Conservation (phyloP, 64 coral and sea anemone genomes). For the Porites australiensis region DNA sequence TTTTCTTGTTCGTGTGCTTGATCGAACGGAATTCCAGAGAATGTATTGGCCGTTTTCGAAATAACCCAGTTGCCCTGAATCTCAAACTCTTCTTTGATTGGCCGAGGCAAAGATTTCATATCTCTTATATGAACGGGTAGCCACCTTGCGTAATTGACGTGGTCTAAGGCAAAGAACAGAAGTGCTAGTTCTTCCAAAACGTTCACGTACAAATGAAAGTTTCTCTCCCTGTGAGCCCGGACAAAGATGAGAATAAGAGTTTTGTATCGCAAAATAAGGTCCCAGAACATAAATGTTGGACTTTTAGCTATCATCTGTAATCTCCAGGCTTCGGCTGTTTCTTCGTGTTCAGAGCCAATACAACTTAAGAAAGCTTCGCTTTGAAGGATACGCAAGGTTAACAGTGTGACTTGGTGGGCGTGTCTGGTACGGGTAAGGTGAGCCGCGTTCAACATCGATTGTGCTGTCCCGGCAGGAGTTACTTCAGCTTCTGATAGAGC, state of each 20-base stretch:
- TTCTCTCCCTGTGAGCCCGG: slow-evolving; percentile 51
- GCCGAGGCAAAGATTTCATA: background rate
- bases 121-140: slow-evolving; percentile 2
- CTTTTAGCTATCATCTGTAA: slow-evolving; percentile 2
- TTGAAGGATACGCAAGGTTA: slow-evolving; percentile 20
- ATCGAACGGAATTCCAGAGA: slow-evolving; percentile 68
- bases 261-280: slow-evolving; percentile 27
- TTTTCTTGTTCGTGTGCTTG: slow-evolving; percentile 77
- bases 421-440: slow-evolving; percentile 38
- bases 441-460: slow-evolving; percentile 33
- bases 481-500: slow-evolving; percentile 52
- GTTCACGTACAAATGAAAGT: slow-evolving; percentile 28
- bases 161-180: slow-evolving; percentile 59
- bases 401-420: slow-evolving; percentile 53
- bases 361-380: background rate
- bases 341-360: too few relatives aligned
- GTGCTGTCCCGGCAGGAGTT: background rate
- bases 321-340: slow-evolving; percentile 4
- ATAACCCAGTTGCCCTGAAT: background rate
- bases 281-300: slow-evolving; percentile 42
- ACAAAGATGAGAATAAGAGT: slow-evolving; percentile 40
- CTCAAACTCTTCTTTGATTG: background rate
- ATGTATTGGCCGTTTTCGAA: slow-evolving; percentile 44
- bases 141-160: slow-evolving; percentile 57
- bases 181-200: slow-evolving; percentile 33